Evolutionary conservation across 2,113 vertebrate species (phyloP).

Genomic region (Varanus komodoensis): DNA sequence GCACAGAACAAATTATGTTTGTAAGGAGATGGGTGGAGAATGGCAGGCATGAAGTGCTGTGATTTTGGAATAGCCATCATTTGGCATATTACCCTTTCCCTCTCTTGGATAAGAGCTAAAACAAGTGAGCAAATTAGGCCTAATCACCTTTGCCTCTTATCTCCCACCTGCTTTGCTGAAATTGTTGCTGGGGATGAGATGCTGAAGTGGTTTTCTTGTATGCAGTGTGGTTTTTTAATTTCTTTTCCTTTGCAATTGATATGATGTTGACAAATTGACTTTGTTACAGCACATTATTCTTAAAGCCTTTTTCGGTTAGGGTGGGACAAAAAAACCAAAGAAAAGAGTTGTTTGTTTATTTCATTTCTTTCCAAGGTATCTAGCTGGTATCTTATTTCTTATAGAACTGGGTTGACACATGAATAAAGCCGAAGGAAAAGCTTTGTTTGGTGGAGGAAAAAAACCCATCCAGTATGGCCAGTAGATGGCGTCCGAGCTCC

Average conservation of each 20-base stretch:
- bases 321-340: constrained; percentile 67
- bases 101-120: background rate
- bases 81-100: background rate
- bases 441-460: constrained; percentile 18
- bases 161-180: background rate
- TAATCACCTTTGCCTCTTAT: background rate
- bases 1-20: background rate
- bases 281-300: background rate
- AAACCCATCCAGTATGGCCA: constrained; percentile 32
- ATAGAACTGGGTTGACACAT: constrained; percentile 16
- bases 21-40: background rate
- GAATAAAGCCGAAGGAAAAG: background rate
- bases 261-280: constrained; percentile 26
- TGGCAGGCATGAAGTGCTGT: background rate
- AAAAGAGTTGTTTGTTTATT: constrained; percentile 37
- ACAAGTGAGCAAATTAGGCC: background rate
- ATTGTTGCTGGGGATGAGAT: background rate
- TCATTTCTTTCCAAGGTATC: constrained; percentile 47
- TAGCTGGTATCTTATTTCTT: constrained; percentile 60
- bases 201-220: background rate
- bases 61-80: background rate
- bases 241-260: constrained; percentile 14
- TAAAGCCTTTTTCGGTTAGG: constrained; percentile 44
- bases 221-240: background rate
- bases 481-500: constrained; percentile 75